phyloP scores from a whole-genome alignment of 2,797 vertebrate species.

The Acrossocheilus fasciatus region DNA sequence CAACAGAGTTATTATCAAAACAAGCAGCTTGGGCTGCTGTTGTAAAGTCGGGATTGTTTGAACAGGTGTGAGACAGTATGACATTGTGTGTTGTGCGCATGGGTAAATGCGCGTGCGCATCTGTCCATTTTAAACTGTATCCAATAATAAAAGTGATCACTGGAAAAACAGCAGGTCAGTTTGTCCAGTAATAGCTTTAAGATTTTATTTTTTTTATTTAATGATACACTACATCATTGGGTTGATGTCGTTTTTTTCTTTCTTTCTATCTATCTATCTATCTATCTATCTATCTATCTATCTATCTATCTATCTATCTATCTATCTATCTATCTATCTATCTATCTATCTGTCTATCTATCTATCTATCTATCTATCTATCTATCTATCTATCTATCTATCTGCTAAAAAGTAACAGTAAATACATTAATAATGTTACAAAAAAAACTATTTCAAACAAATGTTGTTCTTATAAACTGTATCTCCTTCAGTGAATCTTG shows the following conservation, averaged over 20 bases:
- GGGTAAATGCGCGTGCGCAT: constrained; percentile 67
- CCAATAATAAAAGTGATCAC: background rate
- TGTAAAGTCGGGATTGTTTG: constrained; percentile 78
- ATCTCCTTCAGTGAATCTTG: background rate
- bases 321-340: constrained; percentile 10
- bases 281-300: background rate
- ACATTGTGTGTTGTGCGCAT: constrained; percentile 60
- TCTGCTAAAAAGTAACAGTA: background rate
- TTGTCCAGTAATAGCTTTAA: background rate
- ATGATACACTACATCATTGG: background rate
- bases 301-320: background rate
- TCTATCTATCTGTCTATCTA: background rate
- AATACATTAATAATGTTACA: background rate
- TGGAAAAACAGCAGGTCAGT: background rate
- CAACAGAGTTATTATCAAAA: constrained; percentile 76
- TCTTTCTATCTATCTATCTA: background rate
- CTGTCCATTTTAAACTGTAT: constrained; percentile 2
- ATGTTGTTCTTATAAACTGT: background rate
- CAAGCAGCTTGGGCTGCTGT: constrained; percentile 74
- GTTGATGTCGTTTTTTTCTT: background rate
- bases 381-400: background rate
- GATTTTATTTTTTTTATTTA: background rate
- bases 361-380: background rate
- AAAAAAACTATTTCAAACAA: background rate
- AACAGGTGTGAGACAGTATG: constrained; percentile 83